Conservation (phyloP, 2,888 invertebrate genomes). For the Smittia sp. region DNA sequence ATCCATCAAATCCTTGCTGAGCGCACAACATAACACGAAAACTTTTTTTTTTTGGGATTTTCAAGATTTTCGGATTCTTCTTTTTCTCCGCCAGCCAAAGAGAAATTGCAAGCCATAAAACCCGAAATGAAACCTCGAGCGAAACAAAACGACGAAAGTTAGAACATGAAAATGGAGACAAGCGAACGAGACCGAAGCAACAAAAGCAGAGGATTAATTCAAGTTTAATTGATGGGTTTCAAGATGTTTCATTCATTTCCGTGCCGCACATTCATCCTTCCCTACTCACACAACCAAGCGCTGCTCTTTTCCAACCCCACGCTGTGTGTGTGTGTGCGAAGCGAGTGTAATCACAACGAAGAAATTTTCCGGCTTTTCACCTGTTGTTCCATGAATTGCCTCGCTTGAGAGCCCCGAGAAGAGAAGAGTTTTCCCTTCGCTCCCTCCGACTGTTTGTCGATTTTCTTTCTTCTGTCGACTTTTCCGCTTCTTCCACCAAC, state of each 20-base stretch:
- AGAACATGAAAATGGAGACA: neutral
- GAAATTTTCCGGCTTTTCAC: constrained; percentile 22
- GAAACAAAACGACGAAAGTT: neutral
- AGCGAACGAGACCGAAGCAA: neutral
- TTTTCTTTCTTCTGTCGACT: neutral
- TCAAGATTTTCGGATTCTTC: neutral
- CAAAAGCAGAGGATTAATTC: neutral
- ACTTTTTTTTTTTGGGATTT: too few species aligned
- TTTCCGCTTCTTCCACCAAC: neutral
- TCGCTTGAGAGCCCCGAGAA: neutral
- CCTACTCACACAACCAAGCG: neutral
- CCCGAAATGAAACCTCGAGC: neutral
- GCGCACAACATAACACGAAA: neutral
- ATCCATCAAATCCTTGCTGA: neutral
- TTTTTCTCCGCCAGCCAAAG: too few species aligned
- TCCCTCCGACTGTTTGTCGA: neutral
- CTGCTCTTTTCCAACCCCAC: neutral
- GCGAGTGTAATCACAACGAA: neutral
- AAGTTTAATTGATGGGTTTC: constrained; percentile 9
- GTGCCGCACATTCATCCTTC: neutral
- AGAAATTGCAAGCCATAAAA: neutral
- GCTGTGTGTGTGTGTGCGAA: neutral
- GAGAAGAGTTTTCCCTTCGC: neutral
- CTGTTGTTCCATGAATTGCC: constrained; percentile 17
- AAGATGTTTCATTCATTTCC: constrained; percentile 8